Evolutionary conservation across 2,888 invertebrate species (phyloP).

Genomic region (Habrosyne pyritoides): DNA sequence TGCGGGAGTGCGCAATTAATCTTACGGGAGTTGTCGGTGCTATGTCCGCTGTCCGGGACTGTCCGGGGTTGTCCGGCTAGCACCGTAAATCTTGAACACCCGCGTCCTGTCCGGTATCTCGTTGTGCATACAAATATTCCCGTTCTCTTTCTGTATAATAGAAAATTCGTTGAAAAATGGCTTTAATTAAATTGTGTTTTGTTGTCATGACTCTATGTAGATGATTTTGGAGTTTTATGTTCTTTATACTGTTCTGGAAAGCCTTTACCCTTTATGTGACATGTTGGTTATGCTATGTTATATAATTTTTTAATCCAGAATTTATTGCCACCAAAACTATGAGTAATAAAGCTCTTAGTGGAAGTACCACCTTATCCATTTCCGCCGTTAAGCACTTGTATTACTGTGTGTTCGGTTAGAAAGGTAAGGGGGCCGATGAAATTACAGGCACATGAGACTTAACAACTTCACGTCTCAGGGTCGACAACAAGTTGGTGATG

Average conservation of each 20-base stretch:
- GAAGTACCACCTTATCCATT: no score
- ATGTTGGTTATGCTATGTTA: no score
- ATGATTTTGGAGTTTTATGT: not conserved
- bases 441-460: no score
- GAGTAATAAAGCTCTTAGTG: no score
- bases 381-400: no score
- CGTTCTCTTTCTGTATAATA: conserved; percentile 44
- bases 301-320: no score
- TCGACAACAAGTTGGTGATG: no score
- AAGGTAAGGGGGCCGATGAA: no score
- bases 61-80: conserved; percentile 46
- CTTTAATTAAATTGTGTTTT: conserved; percentile 41
- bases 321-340: no score
- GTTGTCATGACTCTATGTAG: not conserved
- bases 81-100: conserved; percentile 67
- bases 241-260: not conserved
- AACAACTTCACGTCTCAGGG: no score
- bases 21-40: conserved; percentile 62
- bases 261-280: not conserved
- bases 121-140: conserved; percentile 62
- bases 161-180: conserved; percentile 50
- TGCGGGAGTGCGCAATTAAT: conserved; percentile 64
- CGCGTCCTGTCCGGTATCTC: conserved; percentile 57
- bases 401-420: no score
- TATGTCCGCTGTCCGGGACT: conserved; percentile 48